Evolutionary conservation across 2,888 invertebrate species (phyloP), one percentile per base, ranked within the genome.

Genomic region (Eubasilissa splendida): DNA sequence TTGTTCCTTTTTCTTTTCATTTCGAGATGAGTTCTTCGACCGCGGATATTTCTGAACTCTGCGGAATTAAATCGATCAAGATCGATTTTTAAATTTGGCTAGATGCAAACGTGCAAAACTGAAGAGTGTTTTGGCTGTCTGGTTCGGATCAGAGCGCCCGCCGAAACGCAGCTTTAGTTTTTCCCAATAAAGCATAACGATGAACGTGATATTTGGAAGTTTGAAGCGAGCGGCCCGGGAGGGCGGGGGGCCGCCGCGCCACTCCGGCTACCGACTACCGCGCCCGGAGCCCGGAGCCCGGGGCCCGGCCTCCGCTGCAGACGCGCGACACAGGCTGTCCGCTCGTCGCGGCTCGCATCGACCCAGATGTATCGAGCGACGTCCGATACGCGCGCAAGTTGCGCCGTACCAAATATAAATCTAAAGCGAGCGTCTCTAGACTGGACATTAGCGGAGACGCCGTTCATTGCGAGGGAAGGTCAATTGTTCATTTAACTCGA

Each of bases 161-260:
- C 12, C 12, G 59, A 59, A 59, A 22, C 22, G 22, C 4, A 59
- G 59, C 12, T 7, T 11, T n/a, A 31, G 4, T 63, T 60, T 63
- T 63, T 63, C 11, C 11, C 33, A 33, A 11, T 12, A 66, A 50
- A 66, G 8, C 66, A 42, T 33, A 66, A 54, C 54, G 54, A 66
- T 42, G 50, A 42, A 7, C 66, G 42, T 66, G 31, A 22, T 66
- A 66, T 66, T n/a, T 66, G 33, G 50, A 22, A 22, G 22, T 22
- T 22, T 22, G 22, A 22, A 42, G n/a, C 8, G 31, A 52, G 12
- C 14, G 80, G 80, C 22, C 22, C 1, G 59, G 71, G 84, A 84
- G 84, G 82, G 84, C 84, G 85, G 86, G 85, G 86, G 85, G 86
- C 22, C 22, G 0, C 22, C 85, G 84, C 81, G 79, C 79, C 71